Evolutionary conservation across 1,140 invertebrate species (phyloP), one percentile per base, ranked within the genome.

Genomic region (Tetragonula clypearis): DNA sequence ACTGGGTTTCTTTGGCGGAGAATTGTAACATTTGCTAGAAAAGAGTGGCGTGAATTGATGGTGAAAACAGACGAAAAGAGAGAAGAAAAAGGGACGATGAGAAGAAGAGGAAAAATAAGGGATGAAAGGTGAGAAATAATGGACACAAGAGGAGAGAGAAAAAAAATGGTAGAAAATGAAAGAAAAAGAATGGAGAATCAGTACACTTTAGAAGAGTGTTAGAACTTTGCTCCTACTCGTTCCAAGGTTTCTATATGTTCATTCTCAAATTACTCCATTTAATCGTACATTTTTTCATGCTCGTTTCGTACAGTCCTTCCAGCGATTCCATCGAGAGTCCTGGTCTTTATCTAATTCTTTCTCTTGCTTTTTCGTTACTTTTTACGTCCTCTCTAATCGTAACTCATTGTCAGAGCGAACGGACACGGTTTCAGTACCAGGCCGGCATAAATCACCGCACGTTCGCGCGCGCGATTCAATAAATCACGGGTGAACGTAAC

Each of bases 381-480:
- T 23, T 49, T 4, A 41, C 4, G 6, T 35, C 23, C 66, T 30
- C 30, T 11, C 68, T 41, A 5, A 23, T 15, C 56, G 49, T 26
- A 3, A 17, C 55, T 17, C 15, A 49, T 49, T 49, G 41, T 49
- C 41, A 1, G n/a, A 5, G 30, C 30, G 12, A 21, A 77, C 49
- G 11, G 53, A 66, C 60, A 8, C 60, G 60, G 19, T n/a, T n/a
- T 62, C 23, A 49, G 19, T 6, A 5, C 26, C n/a, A n/a, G 9
- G 6, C 19, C 41, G 58, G 26, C 12, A 83, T 78, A 83, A 83
- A 53, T 58, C 62, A 69, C 0, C 6, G 30, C 0, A 30, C 14
- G 71, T 82, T 35, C 55, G 55, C 72, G 11, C 49, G n/a, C 3
- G 56, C 62, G 65, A 49, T 83, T 78, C 49, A 78, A 82, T 69